Evolutionary conservation across 2,113 vertebrate species (phyloP), one percentile per base, ranked within the genome.

Genomic region (Cacatua alba): DNA sequence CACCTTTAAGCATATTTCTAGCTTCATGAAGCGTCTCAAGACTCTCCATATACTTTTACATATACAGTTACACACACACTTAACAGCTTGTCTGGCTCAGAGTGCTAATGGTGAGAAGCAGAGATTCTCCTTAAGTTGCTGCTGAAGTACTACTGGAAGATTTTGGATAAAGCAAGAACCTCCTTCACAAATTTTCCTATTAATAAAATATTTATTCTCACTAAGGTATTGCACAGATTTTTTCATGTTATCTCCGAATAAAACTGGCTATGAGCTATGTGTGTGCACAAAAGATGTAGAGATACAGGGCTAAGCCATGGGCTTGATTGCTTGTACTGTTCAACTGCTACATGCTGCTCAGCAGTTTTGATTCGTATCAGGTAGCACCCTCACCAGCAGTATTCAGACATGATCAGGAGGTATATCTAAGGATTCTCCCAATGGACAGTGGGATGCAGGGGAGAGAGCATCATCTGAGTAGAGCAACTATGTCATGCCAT

Each of bases 51-150:
- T 13, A 21, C 15, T 75, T 49, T 41, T 41, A 13, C 13, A 41
- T 41, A 41, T 41, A 59, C 23, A 33, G 11, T 25, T 55, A 9
- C 17, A 6, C 15, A 52, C 23, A 25, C 11, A 7, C 4, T 55
- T 24, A 67, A 51, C 14, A 0, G 0, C 8, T 76, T 51, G 37
- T 4, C 24, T 83, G 28, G 16, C 25, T 76, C 14, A 14, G 26
- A 51, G 33, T 9, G 14, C 5, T 60, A 28, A 53, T 2, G 6
- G 26, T 3, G 6, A 65, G 35, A 87, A 89, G 24, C 12, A 33
- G n/a, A 75, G 31, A 13, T 1, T 62, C 20, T 70, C 63, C 68
- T 76, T 37, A 37, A 3, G 3, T 29, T 65, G 37, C 17, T 69
- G 7, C n/a, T 49, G 53, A 70, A 69, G 5, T 44, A 68, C 26